A percentile compares a stretch with the other conserved stretches of the same genome.
phyloP scores from a whole-genome alignment of 2,888 invertebrate species.

The Zaprionus obscuricornis region DNA sequence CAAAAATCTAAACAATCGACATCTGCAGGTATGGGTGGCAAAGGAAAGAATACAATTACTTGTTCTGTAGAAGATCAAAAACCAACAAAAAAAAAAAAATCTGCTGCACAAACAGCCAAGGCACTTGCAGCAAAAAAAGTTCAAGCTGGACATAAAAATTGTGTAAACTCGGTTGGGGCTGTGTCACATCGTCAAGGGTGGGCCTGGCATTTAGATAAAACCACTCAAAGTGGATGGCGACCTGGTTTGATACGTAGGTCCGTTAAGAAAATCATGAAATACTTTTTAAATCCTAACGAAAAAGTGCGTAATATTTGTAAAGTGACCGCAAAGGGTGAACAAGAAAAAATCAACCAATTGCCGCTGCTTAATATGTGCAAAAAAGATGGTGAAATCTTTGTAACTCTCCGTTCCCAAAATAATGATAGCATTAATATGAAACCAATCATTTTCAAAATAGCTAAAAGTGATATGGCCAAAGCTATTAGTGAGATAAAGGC shows the following conservation, averaged over 20 bases:
- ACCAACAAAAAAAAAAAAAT: neutral
- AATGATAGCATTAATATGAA: conserved; percentile 87
- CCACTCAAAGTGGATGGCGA: no score
- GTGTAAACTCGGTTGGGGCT: conserved; percentile 84
- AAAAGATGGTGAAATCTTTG: conserved; percentile 87
- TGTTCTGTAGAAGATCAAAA: no score
- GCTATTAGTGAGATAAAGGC: conserved; percentile 85
- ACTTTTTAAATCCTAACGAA: conserved; percentile 76
- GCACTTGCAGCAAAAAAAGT: neutral
- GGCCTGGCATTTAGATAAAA: conserved; percentile 87
- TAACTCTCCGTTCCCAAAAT: conserved; percentile 87
- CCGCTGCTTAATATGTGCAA: conserved; percentile 87
- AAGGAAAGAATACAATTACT: neutral
- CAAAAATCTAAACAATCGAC: no score
- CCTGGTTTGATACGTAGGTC: conserved; percentile 81
- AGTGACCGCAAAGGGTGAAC: conserved; percentile 80
- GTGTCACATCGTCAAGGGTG: conserved; percentile 88
- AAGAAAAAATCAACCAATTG: conserved; percentile 76
- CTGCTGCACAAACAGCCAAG: neutral
- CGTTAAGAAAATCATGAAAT: conserved; percentile 80
- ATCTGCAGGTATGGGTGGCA: conserved; percentile 2
- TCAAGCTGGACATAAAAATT: conserved; percentile 86
- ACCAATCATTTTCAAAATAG: conserved; percentile 87
- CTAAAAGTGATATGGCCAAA: conserved; percentile 85
- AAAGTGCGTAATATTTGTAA: conserved; percentile 44